phyloP scores from a whole-genome alignment of 2,888 invertebrate species.

The Alcis repandata region DNA sequence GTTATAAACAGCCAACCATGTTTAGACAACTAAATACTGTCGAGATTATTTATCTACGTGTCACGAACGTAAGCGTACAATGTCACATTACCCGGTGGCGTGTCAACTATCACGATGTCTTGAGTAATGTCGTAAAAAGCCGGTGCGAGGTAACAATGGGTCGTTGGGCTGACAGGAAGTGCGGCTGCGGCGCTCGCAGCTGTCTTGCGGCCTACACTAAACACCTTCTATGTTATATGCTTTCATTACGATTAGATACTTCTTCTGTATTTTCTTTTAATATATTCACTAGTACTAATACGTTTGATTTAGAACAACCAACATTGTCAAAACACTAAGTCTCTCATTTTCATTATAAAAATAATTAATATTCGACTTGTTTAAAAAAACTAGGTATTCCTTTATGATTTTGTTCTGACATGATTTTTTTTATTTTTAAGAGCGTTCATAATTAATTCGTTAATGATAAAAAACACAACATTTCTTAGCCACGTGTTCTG shows the following conservation, averaged over 20 bases:
- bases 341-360: too few species aligned
- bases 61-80: conserved; percentile 57
- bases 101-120: conserved; percentile 52
- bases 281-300: not conserved
- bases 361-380: too few species aligned
- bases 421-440: not conserved
- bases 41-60: conserved; percentile 51
- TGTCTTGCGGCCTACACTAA: conserved; percentile 55
- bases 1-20: conserved; percentile 34
- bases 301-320: not conserved
- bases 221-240: conserved; percentile 49
- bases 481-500: conserved; percentile 17
- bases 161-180: conserved; percentile 77
- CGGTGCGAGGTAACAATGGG: conserved; percentile 72
- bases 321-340: not conserved
- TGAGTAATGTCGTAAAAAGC: conserved; percentile 71
- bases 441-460: conserved; percentile 1
- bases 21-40: conserved; percentile 33
- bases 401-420: not conserved
- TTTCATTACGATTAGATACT: conserved; percentile 32
- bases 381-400: too few species aligned
- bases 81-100: conserved; percentile 53
- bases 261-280: conserved; percentile 18
- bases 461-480: conserved; percentile 17
- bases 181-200: conserved; percentile 72